Conservation (phyloP, 1,140 invertebrate species). For the Augochlora pura region DNA sequence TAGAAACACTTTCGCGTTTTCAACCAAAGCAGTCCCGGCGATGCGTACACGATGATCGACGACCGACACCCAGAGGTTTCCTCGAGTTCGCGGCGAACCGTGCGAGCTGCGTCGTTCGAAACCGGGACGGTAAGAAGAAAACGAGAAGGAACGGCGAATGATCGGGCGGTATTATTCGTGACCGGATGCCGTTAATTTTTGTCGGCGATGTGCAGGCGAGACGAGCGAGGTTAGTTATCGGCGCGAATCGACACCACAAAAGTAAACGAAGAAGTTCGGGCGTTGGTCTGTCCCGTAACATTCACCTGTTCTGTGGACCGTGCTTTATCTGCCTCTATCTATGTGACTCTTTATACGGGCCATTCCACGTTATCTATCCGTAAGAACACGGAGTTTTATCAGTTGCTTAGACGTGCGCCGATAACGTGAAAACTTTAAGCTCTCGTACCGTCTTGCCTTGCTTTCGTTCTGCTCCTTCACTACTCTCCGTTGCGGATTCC, state of each 20-base stretch:
- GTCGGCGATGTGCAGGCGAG: neutral
- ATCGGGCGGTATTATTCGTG: neutral
- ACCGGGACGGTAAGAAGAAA: neutral
- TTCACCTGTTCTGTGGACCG: constrained; percentile 75
- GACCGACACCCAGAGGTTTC: constrained; percentile 1
- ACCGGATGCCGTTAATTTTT: neutral
- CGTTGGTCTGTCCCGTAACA: constrained; percentile 73
- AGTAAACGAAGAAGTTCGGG: constrained; percentile 63
- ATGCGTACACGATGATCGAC: neutral
- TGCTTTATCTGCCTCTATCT: constrained; percentile 77
- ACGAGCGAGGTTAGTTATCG: constrained; percentile 27
- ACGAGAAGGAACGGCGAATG: neutral
- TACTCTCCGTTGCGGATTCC: constrained; percentile 12
- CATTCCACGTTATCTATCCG: constrained; percentile 76
- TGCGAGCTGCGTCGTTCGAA: neutral
- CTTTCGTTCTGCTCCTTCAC: constrained; percentile 51
- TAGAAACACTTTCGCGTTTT: constrained; percentile 30
- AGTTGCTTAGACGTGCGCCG: constrained; percentile 76
- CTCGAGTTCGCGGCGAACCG: neutral
- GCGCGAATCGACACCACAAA: constrained; percentile 29
- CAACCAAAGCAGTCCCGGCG: neutral
- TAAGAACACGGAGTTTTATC: constrained; percentile 77
- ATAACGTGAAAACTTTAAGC: constrained; percentile 73
- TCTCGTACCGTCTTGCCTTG: constrained; percentile 19
- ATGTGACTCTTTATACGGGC: constrained; percentile 76